Conservation (phyloP, 1,140 invertebrate species). For the Drosophila truncata region DNA sequence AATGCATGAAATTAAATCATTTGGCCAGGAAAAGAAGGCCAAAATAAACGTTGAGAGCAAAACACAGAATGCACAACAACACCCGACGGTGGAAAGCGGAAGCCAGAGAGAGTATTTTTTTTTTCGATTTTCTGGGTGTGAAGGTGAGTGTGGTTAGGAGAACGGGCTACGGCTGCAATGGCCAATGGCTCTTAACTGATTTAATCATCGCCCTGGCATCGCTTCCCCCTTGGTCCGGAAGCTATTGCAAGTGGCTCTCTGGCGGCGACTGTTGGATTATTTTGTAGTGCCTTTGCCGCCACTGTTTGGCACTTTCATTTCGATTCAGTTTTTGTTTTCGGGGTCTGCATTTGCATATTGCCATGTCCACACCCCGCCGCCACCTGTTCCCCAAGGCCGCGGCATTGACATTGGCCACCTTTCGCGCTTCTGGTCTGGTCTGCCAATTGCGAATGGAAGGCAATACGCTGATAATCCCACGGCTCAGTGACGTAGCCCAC, state of each 20-base stretch:
- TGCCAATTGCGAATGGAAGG: slow-evolving; percentile 21
- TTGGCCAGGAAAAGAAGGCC: slow-evolving; percentile 38
- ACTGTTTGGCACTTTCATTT: slow-evolving; percentile 47
- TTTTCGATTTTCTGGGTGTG: neutral
- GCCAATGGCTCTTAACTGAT: slow-evolving; percentile 70
- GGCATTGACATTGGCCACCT: slow-evolving; percentile 66
- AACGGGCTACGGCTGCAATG: slow-evolving; percentile 35
- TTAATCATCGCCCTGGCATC: slow-evolving; percentile 49
- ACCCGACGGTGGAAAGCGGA: slow-evolving; percentile 28
- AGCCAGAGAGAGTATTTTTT: slow-evolving; percentile 2
- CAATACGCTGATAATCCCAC: slow-evolving; percentile 44
- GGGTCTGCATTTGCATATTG: slow-evolving; percentile 22
- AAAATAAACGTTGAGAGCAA: slow-evolving; percentile 64
- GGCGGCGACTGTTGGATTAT: slow-evolving; percentile 59
- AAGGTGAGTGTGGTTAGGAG: slow-evolving; percentile 3
- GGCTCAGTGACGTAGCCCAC: slow-evolving; percentile 37
- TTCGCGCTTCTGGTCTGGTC: slow-evolving; percentile 32
- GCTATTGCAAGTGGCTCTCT: slow-evolving; percentile 37
- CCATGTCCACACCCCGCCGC: neutral
- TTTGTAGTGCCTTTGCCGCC: slow-evolving; percentile 56
- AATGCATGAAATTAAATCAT: slow-evolving; percentile 71
- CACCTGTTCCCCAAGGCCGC: slow-evolving; percentile 34
- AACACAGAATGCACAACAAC: slow-evolving; percentile 63
- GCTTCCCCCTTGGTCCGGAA: slow-evolving; percentile 19
- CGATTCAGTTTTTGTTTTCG: slow-evolving; percentile 33